Percentiles rank a stretch among this genome's conserved stretches.
These are phyloP conservation scores for Actinemys pallida DNA, from an alignment of 2,113 vertebrate species.

Conservation along the genomic window DNA sequence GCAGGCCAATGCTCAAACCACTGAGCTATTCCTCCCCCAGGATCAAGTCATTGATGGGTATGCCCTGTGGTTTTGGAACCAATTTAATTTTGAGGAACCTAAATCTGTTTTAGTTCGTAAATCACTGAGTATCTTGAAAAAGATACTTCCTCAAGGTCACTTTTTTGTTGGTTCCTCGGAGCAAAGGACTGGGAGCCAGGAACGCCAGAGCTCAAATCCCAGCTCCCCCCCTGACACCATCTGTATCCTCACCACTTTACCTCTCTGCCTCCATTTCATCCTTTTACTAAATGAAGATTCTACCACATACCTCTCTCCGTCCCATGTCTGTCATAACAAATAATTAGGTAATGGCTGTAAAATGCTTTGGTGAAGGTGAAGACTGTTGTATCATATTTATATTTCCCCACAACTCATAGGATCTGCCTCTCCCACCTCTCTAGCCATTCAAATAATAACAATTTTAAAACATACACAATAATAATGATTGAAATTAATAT, in stretches of 20 bases:
- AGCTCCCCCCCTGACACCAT: neutral
- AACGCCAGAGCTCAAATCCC: neutral
- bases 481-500: conserved; percentile 37
- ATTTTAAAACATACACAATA: neutral
- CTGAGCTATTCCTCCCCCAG: neutral
- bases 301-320: rapidly evolving
- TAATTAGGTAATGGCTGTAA: neutral
- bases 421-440: neutral
- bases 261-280: neutral
- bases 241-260: neutral
- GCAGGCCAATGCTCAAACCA: too few relatives aligned
- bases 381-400: rapidly evolving
- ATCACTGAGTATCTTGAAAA: neutral
- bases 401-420: neutral
- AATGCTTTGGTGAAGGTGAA: neutral
- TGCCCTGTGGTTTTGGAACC: neutral
- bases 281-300: neutral
- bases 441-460: neutral
- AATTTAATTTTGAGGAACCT: neutral
- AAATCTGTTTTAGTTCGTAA: neutral
- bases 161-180: neutral
- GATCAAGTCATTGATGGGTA: neutral
- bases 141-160: rapidly evolving
- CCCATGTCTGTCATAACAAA: rapidly evolving
- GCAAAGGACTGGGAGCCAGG: rapidly evolving